phyloP scores from a whole-genome alignment of 2,797 vertebrate species.

The Schizothorax lantsangensis region DNA sequence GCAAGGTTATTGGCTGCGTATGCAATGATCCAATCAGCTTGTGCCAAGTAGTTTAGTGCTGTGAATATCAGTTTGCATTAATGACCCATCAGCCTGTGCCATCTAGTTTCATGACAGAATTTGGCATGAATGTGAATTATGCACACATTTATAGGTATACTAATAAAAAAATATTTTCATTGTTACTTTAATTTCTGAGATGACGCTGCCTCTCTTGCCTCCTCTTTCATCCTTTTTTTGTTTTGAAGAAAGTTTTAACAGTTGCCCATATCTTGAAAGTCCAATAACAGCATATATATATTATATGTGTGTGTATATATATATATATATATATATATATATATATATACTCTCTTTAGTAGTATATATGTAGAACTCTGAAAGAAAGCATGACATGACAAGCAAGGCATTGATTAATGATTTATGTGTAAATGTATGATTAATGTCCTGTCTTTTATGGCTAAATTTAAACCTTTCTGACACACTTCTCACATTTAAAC shows the following conservation, averaged over 20 bases:
- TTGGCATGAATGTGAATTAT: not conserved
- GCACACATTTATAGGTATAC: not conserved
- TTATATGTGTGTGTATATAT: too few relatives aligned
- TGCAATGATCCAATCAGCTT: too few relatives aligned
- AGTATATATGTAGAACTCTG: not conserved
- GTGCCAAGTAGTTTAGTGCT: too few relatives aligned
- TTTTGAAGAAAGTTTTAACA: too few relatives aligned
- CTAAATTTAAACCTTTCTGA: slow-evolving; percentile 16
- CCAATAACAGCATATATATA: too few relatives aligned
- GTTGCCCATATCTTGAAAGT: too few relatives aligned
- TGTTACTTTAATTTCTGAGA: not conserved
- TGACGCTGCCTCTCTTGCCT: not conserved
- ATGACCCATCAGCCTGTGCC: too few relatives aligned
- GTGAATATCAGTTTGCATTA: too few relatives aligned
- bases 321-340: too few relatives aligned
- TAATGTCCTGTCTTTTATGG: slow-evolving; percentile 9
- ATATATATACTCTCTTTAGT: not conserved
- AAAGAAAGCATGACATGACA: not conserved
- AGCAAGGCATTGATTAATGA: slow-evolving; percentile 4
- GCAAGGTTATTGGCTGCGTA: too few relatives aligned
- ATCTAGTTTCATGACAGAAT: too few relatives aligned
- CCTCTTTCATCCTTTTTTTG: not conserved
- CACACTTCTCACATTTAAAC: slow-evolving; percentile 27
- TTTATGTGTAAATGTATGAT: slow-evolving; percentile 35
- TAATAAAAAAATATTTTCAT: not conserved